Conservation (phyloP, 2,888 invertebrate genomes). For the Choreutis nemorana region DNA sequence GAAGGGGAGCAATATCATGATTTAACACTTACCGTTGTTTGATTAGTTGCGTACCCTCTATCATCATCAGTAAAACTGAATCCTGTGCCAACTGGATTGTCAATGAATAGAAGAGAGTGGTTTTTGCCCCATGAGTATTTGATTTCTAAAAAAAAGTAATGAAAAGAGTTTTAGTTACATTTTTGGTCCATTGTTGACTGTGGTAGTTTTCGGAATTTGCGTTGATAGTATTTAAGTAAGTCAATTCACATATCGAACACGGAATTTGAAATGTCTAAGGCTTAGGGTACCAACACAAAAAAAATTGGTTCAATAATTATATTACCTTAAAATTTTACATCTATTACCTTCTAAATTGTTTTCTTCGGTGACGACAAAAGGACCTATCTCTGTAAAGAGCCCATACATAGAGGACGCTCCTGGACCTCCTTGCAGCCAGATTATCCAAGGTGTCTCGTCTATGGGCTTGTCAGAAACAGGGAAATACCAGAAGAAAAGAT, state of each 20-base stretch:
- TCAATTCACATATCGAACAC: neutral
- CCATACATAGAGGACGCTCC: slow-evolving; percentile 67
- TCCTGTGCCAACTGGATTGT: slow-evolving; percentile 73
- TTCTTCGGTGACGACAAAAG: slow-evolving; percentile 57
- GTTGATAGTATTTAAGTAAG: neutral
- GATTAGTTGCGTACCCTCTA: slow-evolving; percentile 68
- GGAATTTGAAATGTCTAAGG: too few relatives aligned
- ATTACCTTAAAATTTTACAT: too few relatives aligned
- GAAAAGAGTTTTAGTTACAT: too few relatives aligned
- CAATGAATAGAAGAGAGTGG: slow-evolving; percentile 71
- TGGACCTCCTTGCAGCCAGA: slow-evolving; percentile 70
- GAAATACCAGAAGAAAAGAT: slow-evolving; percentile 89
- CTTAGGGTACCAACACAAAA: too few relatives aligned
- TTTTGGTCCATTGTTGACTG: too few relatives aligned
- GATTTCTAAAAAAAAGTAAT: slow-evolving; percentile 36
- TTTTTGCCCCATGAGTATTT: slow-evolving; percentile 69
- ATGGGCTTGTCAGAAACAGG: slow-evolving; percentile 67
- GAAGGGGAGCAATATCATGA: neutral
- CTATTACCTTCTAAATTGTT: slow-evolving; percentile 34
- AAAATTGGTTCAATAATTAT: too few relatives aligned
- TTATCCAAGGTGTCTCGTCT: slow-evolving; percentile 60
- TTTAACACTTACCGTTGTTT: slow-evolving; percentile 52
- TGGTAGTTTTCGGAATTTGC: too few relatives aligned
- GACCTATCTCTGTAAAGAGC: slow-evolving; percentile 71
- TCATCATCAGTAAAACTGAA: slow-evolving; percentile 72